Base-by-base conservation (phyloP, 2,113 vertebrate species). In the Pseudopipra pipra region DNA sequence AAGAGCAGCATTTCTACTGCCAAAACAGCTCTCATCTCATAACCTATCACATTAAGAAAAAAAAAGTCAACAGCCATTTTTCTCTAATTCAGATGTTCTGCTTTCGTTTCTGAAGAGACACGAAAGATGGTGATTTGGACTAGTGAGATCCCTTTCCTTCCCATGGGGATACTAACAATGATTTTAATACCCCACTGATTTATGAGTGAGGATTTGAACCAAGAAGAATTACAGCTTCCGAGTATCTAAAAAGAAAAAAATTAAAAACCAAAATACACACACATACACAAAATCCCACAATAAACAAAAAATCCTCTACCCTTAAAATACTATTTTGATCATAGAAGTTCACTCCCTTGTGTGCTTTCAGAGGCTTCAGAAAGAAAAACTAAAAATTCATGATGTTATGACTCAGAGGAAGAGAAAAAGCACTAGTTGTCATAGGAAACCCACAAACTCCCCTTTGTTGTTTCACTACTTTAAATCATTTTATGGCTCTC, bases 401-500 rank as follows among this genome's bases (percentile, higher is more conserved):
- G 44, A 39, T 22, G 62, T 11, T 11, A 39, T 67, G 41, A 88
- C 28, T 59, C 10, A 7, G 37, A 85, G 66, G 80, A 56, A 79
- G 18, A 87, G 14, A 66, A 33, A 58, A 72, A 39, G 10, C 31
- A 68, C 71, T 87, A 81, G 58, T 56, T 94, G 65, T 88, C 63
- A 93, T 27, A 65, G 46, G 70, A 96, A 96, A 84, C 72, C 30
- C 31, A 83, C 20, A 86, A 37, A 44, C 80, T 96, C 93, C 66
- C n/a, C 35, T 93, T 88, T 67, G 23, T 55, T 84, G 31, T 82
- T 95, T 93, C 87, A 91, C 82, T 37, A 19, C 67, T 96, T 95
- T 95, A 93, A 97, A 97, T 91, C 47, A 74, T 72, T 75, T 92
- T 30, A 83, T 94, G 96, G 83, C 81, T 3, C 41, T 76, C 67